Percentiles rank a stretch among this genome's conserved stretches.
These are phyloP conservation scores for Apogon hyalosoma DNA, from an alignment of 2,797 vertebrate genomes.

Conservation along the genomic window DNA sequence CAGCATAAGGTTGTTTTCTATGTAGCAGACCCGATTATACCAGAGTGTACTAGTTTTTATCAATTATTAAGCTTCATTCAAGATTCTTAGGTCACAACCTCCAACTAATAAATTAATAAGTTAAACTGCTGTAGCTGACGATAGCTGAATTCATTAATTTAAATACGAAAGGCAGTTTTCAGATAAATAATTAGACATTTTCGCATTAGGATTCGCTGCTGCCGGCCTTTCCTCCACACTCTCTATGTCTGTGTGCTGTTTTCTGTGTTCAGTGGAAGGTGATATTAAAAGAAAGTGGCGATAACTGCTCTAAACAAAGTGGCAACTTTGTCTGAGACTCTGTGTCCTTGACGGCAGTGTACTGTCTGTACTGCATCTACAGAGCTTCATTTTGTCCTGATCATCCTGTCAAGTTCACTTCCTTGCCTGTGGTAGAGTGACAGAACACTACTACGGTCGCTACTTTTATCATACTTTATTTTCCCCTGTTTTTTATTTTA, in stretches of 20 bases:
- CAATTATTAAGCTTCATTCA: slow-evolving; percentile 26
- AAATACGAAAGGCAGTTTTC: slow-evolving; percentile 37
- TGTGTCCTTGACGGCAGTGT: background rate
- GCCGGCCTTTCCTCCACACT: slow-evolving; percentile 1
- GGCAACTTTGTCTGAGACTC: too few species aligned
- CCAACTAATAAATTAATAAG: slow-evolving; percentile 19
- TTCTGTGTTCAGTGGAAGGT: background rate
- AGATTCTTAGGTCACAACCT: slow-evolving; percentile 25
- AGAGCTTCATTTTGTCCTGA: slow-evolving; percentile 4
- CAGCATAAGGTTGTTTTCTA: background rate
- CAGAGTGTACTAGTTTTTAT: slow-evolving; percentile 5
- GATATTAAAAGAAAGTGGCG: background rate
- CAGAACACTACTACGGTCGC: background rate
- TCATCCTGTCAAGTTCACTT: slow-evolving; percentile 13
- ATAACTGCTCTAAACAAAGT: too few species aligned
- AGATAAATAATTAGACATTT: slow-evolving; percentile 47
- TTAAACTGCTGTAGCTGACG: background rate
- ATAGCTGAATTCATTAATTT: slow-evolving; percentile 43
- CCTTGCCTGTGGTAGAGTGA: slow-evolving; percentile 1
- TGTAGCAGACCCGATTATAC: background rate
- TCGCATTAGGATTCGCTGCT: slow-evolving; percentile 18
- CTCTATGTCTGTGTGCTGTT: too few species aligned
- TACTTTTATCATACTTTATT: slow-evolving; percentile 6
- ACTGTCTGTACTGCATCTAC: slow-evolving; percentile 1
- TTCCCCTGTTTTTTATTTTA: slow-evolving; percentile 8